phyloP scores from a whole-genome alignment of 2,888 invertebrate genomes.

The Nephrotoma flavescens region DNA sequence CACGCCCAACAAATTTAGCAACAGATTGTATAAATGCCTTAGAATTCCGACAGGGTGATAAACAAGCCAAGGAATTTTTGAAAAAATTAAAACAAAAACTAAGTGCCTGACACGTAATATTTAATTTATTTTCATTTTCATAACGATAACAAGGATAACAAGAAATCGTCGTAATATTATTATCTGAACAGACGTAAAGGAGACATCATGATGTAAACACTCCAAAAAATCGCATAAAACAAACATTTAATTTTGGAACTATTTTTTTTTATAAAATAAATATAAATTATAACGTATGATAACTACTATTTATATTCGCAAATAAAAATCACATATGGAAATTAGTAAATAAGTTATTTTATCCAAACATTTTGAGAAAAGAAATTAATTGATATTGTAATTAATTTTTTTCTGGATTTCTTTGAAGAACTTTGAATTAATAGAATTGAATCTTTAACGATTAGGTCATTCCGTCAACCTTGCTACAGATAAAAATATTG shows the following conservation, averaged over 20 bases:
- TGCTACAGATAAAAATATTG: too few species aligned
- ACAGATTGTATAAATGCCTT: slow-evolving; percentile 53
- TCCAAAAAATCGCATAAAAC: background rate
- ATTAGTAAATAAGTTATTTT: too few species aligned
- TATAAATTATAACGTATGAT: background rate
- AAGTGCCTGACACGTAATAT: background rate
- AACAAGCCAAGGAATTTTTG: slow-evolving; percentile 75
- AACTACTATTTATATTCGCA: background rate
- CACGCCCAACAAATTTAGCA: slow-evolving; percentile 54
- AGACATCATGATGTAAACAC: background rate
- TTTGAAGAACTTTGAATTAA: too few species aligned
- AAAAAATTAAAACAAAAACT: slow-evolving; percentile 60
- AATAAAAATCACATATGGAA: background rate
- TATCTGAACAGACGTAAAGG: background rate
- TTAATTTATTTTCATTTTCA: background rate
- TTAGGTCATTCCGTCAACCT: too few species aligned
- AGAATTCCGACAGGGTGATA: slow-evolving; percentile 73
- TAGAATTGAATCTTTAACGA: too few species aligned
- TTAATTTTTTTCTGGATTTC: too few species aligned
- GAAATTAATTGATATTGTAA: too few species aligned
- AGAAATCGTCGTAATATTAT: background rate
- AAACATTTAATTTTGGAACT: background rate
- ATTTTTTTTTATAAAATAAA: background rate
- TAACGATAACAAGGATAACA: background rate
- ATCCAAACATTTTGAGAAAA: too few species aligned